These are phyloP conservation scores for Tetragonisca angustula DNA, from an alignment of 2,888 invertebrate genomes.

Conservation along the genomic window DNA sequence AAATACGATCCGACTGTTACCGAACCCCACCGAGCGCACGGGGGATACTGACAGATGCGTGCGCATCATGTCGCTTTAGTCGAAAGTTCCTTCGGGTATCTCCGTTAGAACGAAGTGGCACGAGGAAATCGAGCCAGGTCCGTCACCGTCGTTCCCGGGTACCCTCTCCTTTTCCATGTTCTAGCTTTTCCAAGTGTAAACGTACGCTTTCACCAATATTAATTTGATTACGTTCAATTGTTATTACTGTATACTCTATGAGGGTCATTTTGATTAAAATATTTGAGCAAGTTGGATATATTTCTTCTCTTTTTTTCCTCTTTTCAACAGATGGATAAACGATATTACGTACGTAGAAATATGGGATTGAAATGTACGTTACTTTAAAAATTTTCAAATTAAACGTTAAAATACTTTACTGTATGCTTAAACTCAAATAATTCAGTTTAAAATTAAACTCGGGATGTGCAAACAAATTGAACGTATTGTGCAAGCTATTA, in stretches of 20 bases:
- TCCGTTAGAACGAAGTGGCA: constrained; percentile 14
- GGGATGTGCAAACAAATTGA: no score
- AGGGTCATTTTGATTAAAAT: background rate
- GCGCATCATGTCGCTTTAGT: constrained; percentile 47
- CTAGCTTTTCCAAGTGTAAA: background rate
- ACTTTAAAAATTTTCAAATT: background rate
- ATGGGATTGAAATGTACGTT: no score
- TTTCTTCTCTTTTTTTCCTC: background rate
- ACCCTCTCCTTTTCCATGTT: background rate
- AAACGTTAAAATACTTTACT: background rate
- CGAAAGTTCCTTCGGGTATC: constrained; percentile 42
- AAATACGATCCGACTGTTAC: constrained; percentile 43
- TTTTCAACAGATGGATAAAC: no score
- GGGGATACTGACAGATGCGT: constrained; percentile 56
- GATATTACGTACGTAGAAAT: background rate
- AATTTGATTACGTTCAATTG: no score
- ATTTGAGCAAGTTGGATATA: background rate
- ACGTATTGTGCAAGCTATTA: background rate
- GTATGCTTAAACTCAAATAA: no score
- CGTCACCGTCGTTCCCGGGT: background rate
- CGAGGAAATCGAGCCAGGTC: constrained; percentile 24
- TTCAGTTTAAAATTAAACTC: no score
- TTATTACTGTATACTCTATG: no score
- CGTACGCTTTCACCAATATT: background rate
- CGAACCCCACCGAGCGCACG: constrained; percentile 53